Conservation (phyloP, 2,888 invertebrate genomes). For the Pristionchus arcanus region DNA sequence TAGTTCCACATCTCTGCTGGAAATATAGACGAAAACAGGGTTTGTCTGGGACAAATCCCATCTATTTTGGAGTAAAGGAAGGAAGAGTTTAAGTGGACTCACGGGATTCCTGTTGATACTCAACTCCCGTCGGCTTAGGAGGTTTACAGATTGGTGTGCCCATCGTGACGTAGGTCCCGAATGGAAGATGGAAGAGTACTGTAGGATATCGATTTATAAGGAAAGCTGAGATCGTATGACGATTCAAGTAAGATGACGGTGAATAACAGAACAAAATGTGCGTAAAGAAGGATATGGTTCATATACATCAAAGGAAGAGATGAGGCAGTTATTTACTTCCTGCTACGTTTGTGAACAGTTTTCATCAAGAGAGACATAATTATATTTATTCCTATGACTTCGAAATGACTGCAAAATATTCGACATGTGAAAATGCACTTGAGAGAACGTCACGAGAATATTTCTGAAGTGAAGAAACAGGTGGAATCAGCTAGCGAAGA, state of each 20-base stretch:
- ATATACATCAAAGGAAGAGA: neutral
- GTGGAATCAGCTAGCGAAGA: neutral
- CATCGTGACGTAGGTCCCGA: conserved; percentile 6
- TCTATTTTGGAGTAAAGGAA: neutral
- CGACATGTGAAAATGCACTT: neutral
- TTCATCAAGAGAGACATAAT: neutral
- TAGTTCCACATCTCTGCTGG: neutral
- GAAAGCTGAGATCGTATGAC: neutral
- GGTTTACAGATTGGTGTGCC: conserved; percentile 51
- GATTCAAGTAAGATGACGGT: neutral
- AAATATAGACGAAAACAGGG: neutral
- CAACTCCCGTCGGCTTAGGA: conserved; percentile 6
- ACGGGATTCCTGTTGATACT: conserved; percentile 32
- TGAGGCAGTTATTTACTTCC: neutral
- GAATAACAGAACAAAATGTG: neutral
- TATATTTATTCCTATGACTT: neutral
- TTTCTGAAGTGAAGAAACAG: neutral
- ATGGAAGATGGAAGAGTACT: conserved; percentile 9
- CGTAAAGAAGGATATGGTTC: neutral
- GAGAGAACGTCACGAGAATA: neutral
- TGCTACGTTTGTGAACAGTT: neutral
- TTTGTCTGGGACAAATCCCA: neutral
- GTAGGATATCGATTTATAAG: conserved; percentile 21
- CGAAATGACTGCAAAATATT: neutral
- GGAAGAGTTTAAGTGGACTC: neutral